Evolutionary conservation across 2,113 vertebrate species (phyloP).

Genomic region (Pelecanoides urinatrix): DNA sequence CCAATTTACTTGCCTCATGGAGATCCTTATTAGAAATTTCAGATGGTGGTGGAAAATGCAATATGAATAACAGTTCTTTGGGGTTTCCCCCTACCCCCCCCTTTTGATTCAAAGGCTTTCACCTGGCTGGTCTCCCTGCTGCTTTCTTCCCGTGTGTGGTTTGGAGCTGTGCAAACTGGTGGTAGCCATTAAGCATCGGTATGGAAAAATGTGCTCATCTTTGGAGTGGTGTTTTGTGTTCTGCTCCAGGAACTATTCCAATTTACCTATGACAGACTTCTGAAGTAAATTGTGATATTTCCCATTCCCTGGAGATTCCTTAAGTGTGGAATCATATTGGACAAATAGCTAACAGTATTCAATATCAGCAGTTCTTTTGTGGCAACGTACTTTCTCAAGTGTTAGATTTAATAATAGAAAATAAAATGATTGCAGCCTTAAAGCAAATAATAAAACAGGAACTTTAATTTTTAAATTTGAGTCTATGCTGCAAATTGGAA

Average conservation of each 20-base stretch:
- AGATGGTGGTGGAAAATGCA: background rate
- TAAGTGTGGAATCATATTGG: background rate
- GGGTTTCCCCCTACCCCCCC: accelerated
- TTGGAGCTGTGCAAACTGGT: slow-evolving; percentile 74
- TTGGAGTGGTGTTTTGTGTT: slow-evolving; percentile 77
- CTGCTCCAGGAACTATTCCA: slow-evolving; percentile 77
- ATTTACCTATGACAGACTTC: slow-evolving; percentile 76
- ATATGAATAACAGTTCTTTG: background rate
- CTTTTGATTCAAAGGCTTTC: slow-evolving; percentile 68
- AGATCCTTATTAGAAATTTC: background rate
- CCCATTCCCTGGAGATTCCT: background rate
- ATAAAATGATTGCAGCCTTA: background rate
- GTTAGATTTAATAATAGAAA: background rate
- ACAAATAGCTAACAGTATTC: background rate
- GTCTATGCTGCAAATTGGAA: background rate
- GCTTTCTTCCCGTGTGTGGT: slow-evolving; percentile 78
- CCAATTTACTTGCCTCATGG: background rate
- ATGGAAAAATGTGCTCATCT: slow-evolving; percentile 79
- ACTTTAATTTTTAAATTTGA: background rate
- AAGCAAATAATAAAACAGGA: background rate
- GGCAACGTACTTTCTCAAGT: background rate
- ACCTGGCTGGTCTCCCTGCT: slow-evolving; percentile 79
- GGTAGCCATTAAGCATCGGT: slow-evolving; percentile 61
- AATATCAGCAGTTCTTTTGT: background rate
- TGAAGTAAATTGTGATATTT: slow-evolving; percentile 72